phyloP scores from a whole-genome alignment of 2,888 invertebrate species.

The Eupithecia exiguata region DNA sequence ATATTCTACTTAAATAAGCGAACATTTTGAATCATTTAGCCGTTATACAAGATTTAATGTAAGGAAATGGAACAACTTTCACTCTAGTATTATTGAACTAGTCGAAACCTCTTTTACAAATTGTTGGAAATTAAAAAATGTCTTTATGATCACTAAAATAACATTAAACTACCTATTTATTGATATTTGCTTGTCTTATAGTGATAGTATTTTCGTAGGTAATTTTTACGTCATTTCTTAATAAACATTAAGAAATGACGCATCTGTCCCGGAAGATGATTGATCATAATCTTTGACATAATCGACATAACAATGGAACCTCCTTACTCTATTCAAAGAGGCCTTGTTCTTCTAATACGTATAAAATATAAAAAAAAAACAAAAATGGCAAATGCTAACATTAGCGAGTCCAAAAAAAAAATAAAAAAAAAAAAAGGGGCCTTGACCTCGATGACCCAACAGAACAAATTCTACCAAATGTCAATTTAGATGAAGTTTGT shows the following conservation, averaged over 20 bases:
- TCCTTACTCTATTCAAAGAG: constrained; percentile 9
- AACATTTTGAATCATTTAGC: constrained; percentile 3
- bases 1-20: background rate
- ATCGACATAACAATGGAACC: constrained; percentile 17
- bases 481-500: constrained; percentile 11
- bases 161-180: too few relatives aligned
- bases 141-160: background rate
- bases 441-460: constrained; percentile 25
- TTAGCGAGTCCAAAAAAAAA: too few relatives aligned
- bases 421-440: too few relatives aligned
- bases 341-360: too few relatives aligned
- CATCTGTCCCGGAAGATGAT: constrained; percentile 28
- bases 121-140: background rate
- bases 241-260: constrained; percentile 22
- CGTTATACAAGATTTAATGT: background rate
- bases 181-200: background rate
- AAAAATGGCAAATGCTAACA: too few relatives aligned
- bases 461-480: constrained; percentile 23
- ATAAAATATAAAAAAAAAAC: too few relatives aligned
- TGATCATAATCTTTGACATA: constrained; percentile 19
- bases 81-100: background rate
- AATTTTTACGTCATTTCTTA: constrained; percentile 13
- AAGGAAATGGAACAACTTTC: background rate
- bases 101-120: background rate
- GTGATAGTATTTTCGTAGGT: constrained; percentile 1